Percentiles rank a stretch among this genome's conserved stretches.
These are phyloP conservation scores for Limnephilus marmoratus DNA, from an alignment of 2,888 invertebrate genomes.

Conservation along the genomic window DNA sequence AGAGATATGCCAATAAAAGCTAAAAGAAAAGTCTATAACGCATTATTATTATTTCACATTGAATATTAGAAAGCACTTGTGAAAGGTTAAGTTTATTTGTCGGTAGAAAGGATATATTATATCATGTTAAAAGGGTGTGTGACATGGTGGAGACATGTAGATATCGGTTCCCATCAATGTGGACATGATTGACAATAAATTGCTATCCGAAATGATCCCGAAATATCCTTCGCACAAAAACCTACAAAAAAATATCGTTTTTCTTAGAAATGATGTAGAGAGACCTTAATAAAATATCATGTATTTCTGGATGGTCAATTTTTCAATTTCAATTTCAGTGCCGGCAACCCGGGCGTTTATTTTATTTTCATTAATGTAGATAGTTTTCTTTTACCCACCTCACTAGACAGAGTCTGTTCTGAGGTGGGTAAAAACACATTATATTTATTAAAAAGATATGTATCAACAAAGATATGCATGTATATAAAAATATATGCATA, in stretches of 20 bases:
- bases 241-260: not conserved
- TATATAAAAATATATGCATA: too few species aligned
- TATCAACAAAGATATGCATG: too few species aligned
- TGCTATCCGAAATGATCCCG: not conserved
- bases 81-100: not conserved
- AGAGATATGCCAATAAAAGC: too few species aligned
- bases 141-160: not conserved
- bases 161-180: not conserved
- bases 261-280: not conserved
- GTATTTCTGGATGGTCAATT: too few species aligned
- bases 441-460: too few species aligned
- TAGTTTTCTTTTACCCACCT: too few species aligned
- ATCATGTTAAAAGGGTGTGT: not conserved
- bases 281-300: not conserved
- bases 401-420: too few species aligned
- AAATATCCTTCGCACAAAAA: not conserved
- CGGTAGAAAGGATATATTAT: not conserved
- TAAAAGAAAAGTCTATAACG: too few species aligned
- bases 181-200: not conserved
- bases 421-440: too few species aligned
- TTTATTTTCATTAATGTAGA: too few species aligned
- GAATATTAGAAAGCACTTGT: not conserved
- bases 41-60: not conserved
- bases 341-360: too few species aligned
- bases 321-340: too few species aligned